phyloP scores from a whole-genome alignment of 2,113 vertebrate species.

The Nycticryphes semicollaris region DNA sequence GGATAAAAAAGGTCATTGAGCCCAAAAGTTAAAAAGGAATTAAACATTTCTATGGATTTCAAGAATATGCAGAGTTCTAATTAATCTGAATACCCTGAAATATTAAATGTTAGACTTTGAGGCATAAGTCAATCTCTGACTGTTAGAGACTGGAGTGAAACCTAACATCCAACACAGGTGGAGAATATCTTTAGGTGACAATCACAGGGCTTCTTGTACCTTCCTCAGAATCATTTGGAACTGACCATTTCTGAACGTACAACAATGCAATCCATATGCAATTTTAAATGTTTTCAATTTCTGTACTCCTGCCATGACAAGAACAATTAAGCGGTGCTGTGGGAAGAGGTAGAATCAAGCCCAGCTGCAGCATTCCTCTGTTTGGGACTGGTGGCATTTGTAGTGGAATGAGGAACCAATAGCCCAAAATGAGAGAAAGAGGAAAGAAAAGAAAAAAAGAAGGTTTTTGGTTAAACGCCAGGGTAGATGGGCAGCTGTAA shows the following conservation, averaged over 20 bases:
- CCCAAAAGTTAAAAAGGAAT: conserved; percentile 22
- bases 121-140: background rate
- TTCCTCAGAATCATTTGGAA: background rate
- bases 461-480: background rate
- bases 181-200: background rate
- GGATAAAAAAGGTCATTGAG: background rate
- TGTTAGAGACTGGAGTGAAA: background rate
- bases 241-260: background rate
- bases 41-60: conserved; percentile 1
- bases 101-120: background rate
- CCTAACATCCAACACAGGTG: background rate
- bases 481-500: background rate
- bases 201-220: background rate
- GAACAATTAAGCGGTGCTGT: background rate
- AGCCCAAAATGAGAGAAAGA: background rate
- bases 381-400: background rate
- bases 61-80: background rate
- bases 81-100: background rate
- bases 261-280: background rate
- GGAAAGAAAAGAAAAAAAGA: background rate
- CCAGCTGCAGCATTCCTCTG: background rate
- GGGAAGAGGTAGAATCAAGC: background rate
- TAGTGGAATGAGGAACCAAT: background rate
- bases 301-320: background rate
- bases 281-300: background rate